A percentile compares a stretch with the other conserved stretches of the same genome.
phyloP scores from a whole-genome alignment of 2,888 invertebrate species.

The Caenorhabditis imperialis region DNA sequence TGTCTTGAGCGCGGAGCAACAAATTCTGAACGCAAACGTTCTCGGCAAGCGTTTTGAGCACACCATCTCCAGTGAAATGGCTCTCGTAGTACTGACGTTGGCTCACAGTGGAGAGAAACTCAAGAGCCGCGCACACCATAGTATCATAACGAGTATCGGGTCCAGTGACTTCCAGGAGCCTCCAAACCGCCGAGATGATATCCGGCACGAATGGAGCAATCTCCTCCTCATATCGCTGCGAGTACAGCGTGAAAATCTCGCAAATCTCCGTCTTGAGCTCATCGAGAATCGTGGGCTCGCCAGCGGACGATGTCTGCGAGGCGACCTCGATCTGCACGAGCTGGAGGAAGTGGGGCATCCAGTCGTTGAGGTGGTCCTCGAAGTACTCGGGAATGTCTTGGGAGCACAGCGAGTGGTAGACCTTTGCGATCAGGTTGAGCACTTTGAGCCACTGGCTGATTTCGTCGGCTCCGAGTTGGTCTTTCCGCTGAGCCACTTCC shows the following conservation, averaged over 20 bases:
- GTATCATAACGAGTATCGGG: constrained; percentile 74
- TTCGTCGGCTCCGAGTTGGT: constrained; percentile 43
- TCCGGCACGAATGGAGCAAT: constrained; percentile 89
- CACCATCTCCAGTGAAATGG: constrained; percentile 67
- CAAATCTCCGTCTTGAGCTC: constrained; percentile 85
- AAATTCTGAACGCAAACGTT: constrained; percentile 99
- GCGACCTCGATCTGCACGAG: constrained; percentile 82
- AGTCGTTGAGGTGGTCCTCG: constrained; percentile 92
- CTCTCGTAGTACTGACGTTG: constrained; percentile 88
- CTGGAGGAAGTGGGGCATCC: constrained; percentile 93
- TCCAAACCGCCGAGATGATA: constrained; percentile 96
- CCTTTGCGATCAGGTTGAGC: constrained; percentile 51
- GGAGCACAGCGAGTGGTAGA: constrained; percentile 95
- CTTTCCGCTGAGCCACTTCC: constrained; percentile 44
- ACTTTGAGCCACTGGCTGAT: constrained; percentile 59
- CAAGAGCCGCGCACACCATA: constrained; percentile 92
- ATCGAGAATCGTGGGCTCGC: constrained; percentile 72
- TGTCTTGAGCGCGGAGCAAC: constrained; percentile 93
- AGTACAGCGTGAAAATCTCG: constrained; percentile 92
- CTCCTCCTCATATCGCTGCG: constrained; percentile 97
- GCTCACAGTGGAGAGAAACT: constrained; percentile 94
- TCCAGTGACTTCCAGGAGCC: constrained; percentile 83
- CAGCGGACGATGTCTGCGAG: constrained; percentile 52
- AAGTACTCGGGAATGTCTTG: constrained; percentile 99
- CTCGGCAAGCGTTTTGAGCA: constrained; percentile 81